phyloP scores from a whole-genome alignment of 2,888 invertebrate genomes.

The Polymixis flavicincta region DNA sequence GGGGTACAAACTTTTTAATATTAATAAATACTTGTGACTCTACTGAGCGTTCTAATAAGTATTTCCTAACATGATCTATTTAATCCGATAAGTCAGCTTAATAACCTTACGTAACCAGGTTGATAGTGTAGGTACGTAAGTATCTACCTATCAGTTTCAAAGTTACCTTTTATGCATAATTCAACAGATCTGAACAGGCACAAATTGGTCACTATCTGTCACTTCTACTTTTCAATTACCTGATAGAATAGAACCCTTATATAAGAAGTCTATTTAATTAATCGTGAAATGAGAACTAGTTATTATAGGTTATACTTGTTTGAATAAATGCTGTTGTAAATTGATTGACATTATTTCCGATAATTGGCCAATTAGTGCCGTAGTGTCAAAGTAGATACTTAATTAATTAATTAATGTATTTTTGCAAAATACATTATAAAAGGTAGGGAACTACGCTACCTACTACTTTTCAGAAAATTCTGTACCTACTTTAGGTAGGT shows the following conservation, averaged over 20 bases:
- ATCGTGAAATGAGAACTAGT: constrained; percentile 30
- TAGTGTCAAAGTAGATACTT: not conserved
- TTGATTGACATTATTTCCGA: constrained; percentile 33
- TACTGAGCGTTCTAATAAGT: not conserved
- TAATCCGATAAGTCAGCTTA: constrained; percentile 44
- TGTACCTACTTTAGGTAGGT: no score
- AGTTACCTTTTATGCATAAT: constrained; percentile 41
- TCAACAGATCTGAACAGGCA: constrained; percentile 48
- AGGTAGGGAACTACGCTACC: not conserved
- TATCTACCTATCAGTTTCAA: constrained; percentile 15
- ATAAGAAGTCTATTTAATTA: constrained; percentile 43
- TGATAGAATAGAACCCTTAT: constrained; percentile 17
- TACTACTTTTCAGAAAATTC: not conserved
- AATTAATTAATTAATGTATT: not conserved
- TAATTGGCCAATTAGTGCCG: constrained; percentile 4
- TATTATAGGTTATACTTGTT: constrained; percentile 16
- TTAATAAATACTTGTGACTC: not conserved
- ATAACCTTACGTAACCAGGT: constrained; percentile 45
- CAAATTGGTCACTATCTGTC: constrained; percentile 45
- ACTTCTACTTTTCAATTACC: constrained; percentile 45
- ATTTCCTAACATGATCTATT: constrained; percentile 22
- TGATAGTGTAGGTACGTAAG: constrained; percentile 15
- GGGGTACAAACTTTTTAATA: no score
- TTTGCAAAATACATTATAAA: not conserved
- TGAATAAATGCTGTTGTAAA: constrained; percentile 26